A percentile compares a stretch with the other conserved stretches of the same genome.
Conservation (phyloP, 2,888 invertebrate genomes). For the Cryptus armator region DNA sequence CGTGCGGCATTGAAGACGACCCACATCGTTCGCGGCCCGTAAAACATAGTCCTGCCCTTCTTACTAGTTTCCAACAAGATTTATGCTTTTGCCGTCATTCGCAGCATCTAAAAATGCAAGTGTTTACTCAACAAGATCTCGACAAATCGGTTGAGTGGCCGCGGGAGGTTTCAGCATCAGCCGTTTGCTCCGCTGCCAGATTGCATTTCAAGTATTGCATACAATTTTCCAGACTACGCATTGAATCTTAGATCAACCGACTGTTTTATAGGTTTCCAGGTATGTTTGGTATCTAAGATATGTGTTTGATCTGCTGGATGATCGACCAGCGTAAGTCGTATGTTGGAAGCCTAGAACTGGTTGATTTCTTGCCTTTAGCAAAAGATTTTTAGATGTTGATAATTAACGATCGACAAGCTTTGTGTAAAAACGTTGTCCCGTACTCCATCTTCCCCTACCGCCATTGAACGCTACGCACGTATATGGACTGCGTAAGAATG, state of each 20-base stretch:
- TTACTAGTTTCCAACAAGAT: slow-evolving; percentile 18
- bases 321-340: background rate
- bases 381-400: background rate
- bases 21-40: slow-evolving; percentile 18
- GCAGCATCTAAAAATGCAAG: slow-evolving; percentile 29
- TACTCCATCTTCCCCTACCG: no score
- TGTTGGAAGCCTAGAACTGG: background rate
- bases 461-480: no score
- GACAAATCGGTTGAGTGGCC: background rate
- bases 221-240: background rate
- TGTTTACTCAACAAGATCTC: slow-evolving; percentile 25
- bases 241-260: background rate
- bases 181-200: background rate
- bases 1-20: slow-evolving; percentile 30
- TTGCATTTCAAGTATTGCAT: background rate
- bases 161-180: background rate
- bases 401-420: background rate
- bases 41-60: background rate
- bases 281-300: background rate
- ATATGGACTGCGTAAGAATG: background rate
- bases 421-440: no score
- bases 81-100: slow-evolving; percentile 12
- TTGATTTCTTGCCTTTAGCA: background rate
- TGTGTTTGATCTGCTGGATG: background rate
- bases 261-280: background rate